These are phyloP conservation scores for Bombus confusus DNA, from an alignment of 1,140 invertebrate genomes.

Conservation along the genomic window DNA sequence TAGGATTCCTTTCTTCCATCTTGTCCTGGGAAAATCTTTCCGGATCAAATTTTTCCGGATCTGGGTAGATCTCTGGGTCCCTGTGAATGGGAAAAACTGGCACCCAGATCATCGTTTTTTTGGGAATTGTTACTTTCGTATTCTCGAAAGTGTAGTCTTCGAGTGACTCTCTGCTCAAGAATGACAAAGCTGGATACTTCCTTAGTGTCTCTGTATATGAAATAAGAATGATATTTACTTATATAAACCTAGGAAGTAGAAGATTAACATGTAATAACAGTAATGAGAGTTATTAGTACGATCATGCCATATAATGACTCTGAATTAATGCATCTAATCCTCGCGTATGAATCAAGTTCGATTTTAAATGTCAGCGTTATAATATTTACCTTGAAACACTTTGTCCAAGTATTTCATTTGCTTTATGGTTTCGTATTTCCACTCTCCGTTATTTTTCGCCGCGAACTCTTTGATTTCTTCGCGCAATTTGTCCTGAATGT, in stretches of 20 bases:
- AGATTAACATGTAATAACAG: not conserved
- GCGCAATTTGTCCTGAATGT: constrained; percentile 81
- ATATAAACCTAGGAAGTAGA: too few species aligned
- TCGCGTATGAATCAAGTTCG: too few species aligned
- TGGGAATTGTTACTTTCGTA: constrained; percentile 77
- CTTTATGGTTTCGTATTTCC: constrained; percentile 68
- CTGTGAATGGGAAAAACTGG: constrained; percentile 83
- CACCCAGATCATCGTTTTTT: constrained; percentile 78
- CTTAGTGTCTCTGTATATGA: constrained; percentile 84
- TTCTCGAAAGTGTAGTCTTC: constrained; percentile 80
- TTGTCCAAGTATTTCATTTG: constrained; percentile 73
- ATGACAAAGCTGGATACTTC: constrained; percentile 83
- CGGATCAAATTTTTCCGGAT: constrained; percentile 84
- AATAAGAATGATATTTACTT: not conserved
- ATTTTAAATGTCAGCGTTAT: too few species aligned
- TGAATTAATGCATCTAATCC: too few species aligned
- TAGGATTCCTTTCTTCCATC: constrained; percentile 74
- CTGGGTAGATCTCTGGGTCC: constrained; percentile 84
- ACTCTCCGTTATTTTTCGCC: constrained; percentile 43
- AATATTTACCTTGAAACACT: constrained; percentile 64
- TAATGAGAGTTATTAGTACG: too few species aligned
- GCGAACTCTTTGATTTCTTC: constrained; percentile 79
- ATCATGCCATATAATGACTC: too few species aligned
- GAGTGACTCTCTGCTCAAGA: constrained; percentile 80
- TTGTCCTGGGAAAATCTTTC: constrained; percentile 84